phyloP scores from a whole-genome alignment of 2,888 invertebrate genomes.

The Archaeoteleia sp. region DNA sequence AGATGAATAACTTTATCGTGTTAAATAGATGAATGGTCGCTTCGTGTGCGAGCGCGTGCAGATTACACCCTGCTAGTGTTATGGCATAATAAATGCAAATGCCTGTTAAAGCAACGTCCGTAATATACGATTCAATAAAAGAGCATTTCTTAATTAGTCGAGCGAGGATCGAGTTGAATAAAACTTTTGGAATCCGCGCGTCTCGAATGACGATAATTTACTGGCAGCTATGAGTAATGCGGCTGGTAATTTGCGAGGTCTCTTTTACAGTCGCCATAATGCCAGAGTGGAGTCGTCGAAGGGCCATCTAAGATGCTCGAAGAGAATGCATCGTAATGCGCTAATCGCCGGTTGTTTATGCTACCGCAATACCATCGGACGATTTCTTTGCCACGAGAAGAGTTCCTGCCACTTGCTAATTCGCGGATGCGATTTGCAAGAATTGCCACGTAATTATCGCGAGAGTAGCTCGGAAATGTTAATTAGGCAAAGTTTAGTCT shows the following conservation, averaged over 20 bases:
- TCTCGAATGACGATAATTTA: conserved; percentile 48
- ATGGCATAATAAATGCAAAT: conserved; percentile 5
- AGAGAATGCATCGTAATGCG: conserved; percentile 52
- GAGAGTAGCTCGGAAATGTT: too few relatives aligned
- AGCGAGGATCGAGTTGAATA: neutral
- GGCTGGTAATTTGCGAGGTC: conserved; percentile 42
- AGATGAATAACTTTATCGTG: too few relatives aligned
- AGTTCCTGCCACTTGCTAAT: neutral
- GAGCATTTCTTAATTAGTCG: conserved; percentile 6
- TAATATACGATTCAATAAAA: conserved; percentile 28
- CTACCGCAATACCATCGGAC: conserved; percentile 44
- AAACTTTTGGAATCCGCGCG: conserved; percentile 40
- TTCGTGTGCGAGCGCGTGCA: too few relatives aligned
- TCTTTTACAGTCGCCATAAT: conserved; percentile 46
- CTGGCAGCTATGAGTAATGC: conserved; percentile 32
- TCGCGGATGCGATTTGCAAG: neutral
- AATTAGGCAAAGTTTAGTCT: too few relatives aligned
- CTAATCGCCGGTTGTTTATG: conserved; percentile 51
- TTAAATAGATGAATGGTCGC: too few relatives aligned
- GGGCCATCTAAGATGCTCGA: conserved; percentile 35
- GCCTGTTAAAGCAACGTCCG: neutral
- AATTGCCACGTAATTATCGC: too few relatives aligned
- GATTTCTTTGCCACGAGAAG: conserved; percentile 4
- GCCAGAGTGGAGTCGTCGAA: conserved; percentile 30
- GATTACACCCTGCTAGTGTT: neutral